Evolutionary conservation across 2,113 vertebrate genomes (phyloP).

Genomic region (Tragelaphus strepsiceros): DNA sequence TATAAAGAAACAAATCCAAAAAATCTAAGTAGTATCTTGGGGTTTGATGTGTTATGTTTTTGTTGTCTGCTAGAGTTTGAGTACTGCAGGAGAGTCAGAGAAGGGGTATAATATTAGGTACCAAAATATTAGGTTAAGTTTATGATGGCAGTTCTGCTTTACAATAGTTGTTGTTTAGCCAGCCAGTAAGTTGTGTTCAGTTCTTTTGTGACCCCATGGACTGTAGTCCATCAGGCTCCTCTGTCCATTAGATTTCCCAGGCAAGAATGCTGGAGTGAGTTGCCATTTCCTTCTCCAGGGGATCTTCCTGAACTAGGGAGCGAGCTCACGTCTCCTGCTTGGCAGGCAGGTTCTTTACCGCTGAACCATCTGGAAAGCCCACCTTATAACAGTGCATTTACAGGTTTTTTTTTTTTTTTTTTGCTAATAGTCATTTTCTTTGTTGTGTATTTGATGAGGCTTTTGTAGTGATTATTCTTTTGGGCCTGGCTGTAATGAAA

Average conservation of each 20-base stretch:
- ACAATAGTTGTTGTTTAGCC: background rate
- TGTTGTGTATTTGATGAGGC: background rate
- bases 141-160: conserved; percentile 1
- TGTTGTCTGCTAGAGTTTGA: conserved; percentile 26
- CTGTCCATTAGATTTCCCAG: background rate
- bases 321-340: background rate
- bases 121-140: conserved; percentile 4
- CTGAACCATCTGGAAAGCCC: background rate
- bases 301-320: background rate
- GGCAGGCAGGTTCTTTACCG: background rate
- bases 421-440: conserved; percentile 20
- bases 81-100: conserved; percentile 36
- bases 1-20: conserved; percentile 38
- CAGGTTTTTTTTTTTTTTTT: conserved; percentile 2
- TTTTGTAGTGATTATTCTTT: conserved; percentile 35
- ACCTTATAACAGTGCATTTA: conserved; percentile 22
- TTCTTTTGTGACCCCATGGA: background rate
- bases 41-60: conserved; percentile 28
- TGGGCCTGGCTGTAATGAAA: conserved; percentile 30
- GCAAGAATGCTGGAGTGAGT: background rate
- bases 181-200: background rate
- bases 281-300: background rate
- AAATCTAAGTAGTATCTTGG: conserved; percentile 20
- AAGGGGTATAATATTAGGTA: background rate
- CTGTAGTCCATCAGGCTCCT: background rate